These are phyloP conservation scores for Pseudachorutes palmiensis DNA, from an alignment of 1,140 invertebrate genomes.

Conservation along the genomic window DNA sequence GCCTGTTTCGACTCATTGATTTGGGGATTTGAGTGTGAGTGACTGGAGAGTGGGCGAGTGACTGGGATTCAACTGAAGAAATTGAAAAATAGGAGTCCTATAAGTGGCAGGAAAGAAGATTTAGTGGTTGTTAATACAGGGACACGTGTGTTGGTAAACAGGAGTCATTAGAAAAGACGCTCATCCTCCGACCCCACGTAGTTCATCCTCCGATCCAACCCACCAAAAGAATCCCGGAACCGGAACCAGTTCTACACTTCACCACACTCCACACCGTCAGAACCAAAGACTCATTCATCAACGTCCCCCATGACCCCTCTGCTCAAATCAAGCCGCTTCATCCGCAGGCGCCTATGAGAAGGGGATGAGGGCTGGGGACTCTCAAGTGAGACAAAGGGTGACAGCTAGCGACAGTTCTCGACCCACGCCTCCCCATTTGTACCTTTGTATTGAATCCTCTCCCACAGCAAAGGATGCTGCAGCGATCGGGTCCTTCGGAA, in stretches of 20 bases:
- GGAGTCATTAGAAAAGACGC: not conserved
- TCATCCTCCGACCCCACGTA: not conserved
- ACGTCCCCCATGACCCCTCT: not conserved
- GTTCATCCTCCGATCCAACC: not conserved
- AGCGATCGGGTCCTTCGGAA: conserved; percentile 51
- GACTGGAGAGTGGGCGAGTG: no score
- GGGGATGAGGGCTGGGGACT: no score
- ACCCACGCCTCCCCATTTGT: not conserved
- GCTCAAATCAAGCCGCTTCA: no score
- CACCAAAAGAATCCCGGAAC: not conserved
- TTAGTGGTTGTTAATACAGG: not conserved
- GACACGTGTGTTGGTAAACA: not conserved
- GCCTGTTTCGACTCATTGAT: no score
- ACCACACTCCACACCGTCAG: not conserved
- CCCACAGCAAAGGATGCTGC: conserved; percentile 57
- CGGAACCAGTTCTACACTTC: not conserved
- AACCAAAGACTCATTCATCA: not conserved
- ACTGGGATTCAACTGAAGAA: no score
- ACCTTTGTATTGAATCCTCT: conserved; percentile 55
- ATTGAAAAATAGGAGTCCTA: not conserved
- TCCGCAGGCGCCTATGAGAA: no score
- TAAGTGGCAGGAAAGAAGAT: not conserved
- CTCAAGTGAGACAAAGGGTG: no score
- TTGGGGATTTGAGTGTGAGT: no score
- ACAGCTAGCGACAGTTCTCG: no score